Base-by-base conservation (phyloP, 2,888 invertebrate genomes). In the Strigamia transsilvanica region DNA sequence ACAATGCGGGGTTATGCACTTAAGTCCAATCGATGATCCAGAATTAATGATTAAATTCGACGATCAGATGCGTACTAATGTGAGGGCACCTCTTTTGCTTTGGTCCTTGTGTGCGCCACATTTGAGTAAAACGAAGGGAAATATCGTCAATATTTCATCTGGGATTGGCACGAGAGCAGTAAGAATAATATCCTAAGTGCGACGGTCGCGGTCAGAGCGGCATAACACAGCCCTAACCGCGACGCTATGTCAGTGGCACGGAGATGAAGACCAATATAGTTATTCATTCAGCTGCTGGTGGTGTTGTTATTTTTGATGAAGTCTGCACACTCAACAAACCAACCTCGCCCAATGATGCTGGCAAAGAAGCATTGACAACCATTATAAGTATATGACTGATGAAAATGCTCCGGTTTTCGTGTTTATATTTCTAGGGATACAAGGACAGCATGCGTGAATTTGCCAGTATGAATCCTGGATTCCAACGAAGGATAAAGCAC, bases 241-340 rank as follows among this genome's bases (percentile, higher is more conserved):
- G n/a, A n/a, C 51, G 61, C 15, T 80, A 56, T 32, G 80, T 80
- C 2, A 61, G 80, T 4, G 80, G 61, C 13, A 80, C 80, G 6
- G 80, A 80, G 21, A 56, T 56, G 32, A 80, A 61, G 32, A 80
- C 80, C 13, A 80, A 80, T 27, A 21, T 32, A 2, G 80, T 80
- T 2, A 80, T 80, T 21, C 80, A 80, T n/a, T 27, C 56, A 10
- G 80, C 80, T 12, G 23, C 51, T 15, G 80, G 80, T 7, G 80
- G 80, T 13, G 80, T 80, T 4, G 61, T 80, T 10, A 80, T 80
- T n/a, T 80, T 80, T n/a, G 80, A 80, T 21, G 80, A 80, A 18
- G 27, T 80, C 61, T 80, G 56, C 51, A 41, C 80, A 3, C 80
- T 80, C 32, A 51, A 80, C 61, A 80, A 80, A 61, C 56, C 80